phyloP scores from a whole-genome alignment of 1,140 invertebrate species.

The Hesperophylax magnus region DNA sequence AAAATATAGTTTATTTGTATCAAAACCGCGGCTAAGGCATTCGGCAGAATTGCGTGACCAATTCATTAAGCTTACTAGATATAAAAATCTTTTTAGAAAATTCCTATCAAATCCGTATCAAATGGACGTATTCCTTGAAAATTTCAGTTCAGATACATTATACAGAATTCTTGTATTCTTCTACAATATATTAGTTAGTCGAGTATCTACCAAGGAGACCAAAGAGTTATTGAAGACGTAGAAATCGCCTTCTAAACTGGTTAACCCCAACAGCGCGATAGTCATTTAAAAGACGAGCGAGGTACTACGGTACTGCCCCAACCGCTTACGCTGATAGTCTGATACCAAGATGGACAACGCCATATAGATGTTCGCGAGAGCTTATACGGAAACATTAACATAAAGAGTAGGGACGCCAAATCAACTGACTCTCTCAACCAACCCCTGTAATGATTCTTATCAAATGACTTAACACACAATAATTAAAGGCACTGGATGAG shows the following conservation, averaged over 20 bases:
- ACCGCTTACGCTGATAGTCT: not conserved
- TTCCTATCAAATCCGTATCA: not conserved
- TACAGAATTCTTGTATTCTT: too few species aligned
- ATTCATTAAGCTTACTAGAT: too few species aligned
- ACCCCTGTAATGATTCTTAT: too few species aligned
- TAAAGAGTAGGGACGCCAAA: not conserved
- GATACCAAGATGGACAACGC: constrained; percentile 15
- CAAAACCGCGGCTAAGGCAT: too few species aligned
- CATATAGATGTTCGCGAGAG: not conserved
- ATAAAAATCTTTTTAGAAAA: too few species aligned
- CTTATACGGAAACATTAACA: not conserved
- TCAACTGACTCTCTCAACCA: not conserved
- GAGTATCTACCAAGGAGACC: too few species aligned
- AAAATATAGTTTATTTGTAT: not conserved
- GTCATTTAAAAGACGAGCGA: not conserved
- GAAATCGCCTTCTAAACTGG: not conserved
- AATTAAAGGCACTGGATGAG: too few species aligned
- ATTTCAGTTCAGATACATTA: too few species aligned
- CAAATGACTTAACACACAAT: too few species aligned
- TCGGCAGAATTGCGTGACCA: too few species aligned
- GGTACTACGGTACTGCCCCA: not conserved
- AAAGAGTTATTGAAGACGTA: not conserved
- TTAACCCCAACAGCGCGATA: constrained; percentile 7
- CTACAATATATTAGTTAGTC: too few species aligned
- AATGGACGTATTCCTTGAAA: not conserved